Conservation (phyloP, 2,797 vertebrate genomes). For the Platalea minor region DNA sequence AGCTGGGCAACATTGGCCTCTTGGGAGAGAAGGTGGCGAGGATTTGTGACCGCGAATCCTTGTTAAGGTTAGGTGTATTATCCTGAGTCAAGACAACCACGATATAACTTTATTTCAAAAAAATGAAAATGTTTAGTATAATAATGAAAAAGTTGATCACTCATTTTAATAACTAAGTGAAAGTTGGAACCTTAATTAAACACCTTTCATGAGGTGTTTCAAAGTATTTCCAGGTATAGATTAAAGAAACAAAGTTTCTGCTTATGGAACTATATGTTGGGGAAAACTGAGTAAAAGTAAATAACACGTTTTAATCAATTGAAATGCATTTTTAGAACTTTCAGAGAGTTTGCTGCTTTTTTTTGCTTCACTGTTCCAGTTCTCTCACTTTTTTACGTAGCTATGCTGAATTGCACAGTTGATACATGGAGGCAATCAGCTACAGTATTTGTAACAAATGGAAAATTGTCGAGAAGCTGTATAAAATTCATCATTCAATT, state of each 20-base stretch:
- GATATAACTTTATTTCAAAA: neutral
- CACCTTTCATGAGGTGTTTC: neutral
- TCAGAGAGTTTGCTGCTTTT: neutral
- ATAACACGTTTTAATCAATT: neutral
- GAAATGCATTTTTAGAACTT: neutral
- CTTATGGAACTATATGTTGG: neutral
- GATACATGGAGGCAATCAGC: neutral
- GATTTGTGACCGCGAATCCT: neutral
- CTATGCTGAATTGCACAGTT: neutral
- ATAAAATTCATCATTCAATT: neutral
- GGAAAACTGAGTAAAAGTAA: neutral
- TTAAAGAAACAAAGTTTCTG: neutral
- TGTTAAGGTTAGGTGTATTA: neutral
- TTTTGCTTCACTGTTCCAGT: neutral
- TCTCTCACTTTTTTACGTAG: neutral
- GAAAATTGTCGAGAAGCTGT: neutral
- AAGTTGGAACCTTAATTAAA: neutral
- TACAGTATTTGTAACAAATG: neutral
- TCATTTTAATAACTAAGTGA: neutral
- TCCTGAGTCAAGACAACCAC: no score
- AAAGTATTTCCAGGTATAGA: neutral
- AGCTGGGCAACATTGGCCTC: rapidly evolving
- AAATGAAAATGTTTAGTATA: neutral
- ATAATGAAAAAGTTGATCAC: neutral
- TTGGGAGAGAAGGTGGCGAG: neutral